Evolutionary conservation across 2,888 invertebrate species (phyloP).

Genomic region (Drosophila quinaria): DNA sequence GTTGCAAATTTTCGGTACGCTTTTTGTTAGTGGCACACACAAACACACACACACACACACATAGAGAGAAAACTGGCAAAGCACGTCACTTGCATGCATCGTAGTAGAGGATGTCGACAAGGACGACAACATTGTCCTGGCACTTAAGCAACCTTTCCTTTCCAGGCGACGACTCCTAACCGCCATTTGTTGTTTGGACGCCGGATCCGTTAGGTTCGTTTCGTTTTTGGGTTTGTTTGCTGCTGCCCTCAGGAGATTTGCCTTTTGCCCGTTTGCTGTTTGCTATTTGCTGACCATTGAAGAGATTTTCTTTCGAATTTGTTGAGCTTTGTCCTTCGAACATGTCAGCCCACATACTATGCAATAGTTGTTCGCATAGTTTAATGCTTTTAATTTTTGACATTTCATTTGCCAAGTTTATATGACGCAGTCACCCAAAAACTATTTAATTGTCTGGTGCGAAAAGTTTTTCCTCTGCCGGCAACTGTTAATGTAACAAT

Average conservation of each 20-base stretch:
- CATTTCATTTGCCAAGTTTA: constrained; percentile 64
- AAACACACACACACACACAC: constrained; percentile 23
- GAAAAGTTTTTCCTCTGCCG: constrained; percentile 38
- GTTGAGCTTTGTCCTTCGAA: constrained; percentile 36
- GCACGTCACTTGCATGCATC: constrained; percentile 66
- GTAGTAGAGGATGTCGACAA: constrained; percentile 48
- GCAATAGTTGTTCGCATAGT: constrained; percentile 55
- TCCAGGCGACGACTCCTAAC: constrained; percentile 42
- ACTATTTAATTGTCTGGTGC: constrained; percentile 46
- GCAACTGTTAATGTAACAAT: constrained; percentile 30
- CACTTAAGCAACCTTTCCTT: constrained; percentile 61
- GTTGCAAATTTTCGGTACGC: constrained; percentile 66
- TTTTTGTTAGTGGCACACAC: constrained; percentile 38
- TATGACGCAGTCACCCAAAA: constrained; percentile 17
- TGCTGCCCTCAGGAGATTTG: constrained; percentile 57
- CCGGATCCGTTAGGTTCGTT: constrained; percentile 61
- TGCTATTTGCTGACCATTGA: constrained; percentile 52
- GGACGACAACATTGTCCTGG: constrained; percentile 56
- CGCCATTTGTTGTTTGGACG: constrained; percentile 77
- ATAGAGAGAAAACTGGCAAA: not conserved
- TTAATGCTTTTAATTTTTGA: constrained; percentile 71
- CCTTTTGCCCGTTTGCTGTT: constrained; percentile 47
- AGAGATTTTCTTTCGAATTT: constrained; percentile 54
- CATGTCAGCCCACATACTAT: constrained; percentile 21
- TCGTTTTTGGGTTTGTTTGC: constrained; percentile 49